Percentiles rank a stretch among this genome's conserved stretches.
Evolutionary conservation across 1,140 invertebrate species (phyloP).

Genomic region (Bathynomus jamesi): DNA sequence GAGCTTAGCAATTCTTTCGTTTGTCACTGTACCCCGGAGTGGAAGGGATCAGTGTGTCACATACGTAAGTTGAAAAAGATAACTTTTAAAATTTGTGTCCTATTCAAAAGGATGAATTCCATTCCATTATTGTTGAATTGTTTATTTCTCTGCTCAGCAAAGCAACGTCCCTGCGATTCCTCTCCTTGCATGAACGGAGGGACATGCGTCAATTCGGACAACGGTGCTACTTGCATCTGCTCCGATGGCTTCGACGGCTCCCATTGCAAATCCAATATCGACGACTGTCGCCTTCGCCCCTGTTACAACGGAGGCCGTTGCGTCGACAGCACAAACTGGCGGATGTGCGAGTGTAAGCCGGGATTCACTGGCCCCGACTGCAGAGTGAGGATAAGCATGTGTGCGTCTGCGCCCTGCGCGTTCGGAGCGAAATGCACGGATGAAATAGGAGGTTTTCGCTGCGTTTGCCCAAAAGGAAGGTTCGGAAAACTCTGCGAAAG

Average conservation of each 20-base stretch:
- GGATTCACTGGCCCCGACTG: constrained; percentile 60
- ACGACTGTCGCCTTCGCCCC: constrained; percentile 63
- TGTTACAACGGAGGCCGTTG: constrained; percentile 70
- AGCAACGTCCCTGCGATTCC: constrained; percentile 49
- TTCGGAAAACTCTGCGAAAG: constrained; percentile 65
- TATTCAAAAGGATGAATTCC: no score
- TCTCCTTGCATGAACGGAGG: constrained; percentile 78
- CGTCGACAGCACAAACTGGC: constrained; percentile 65
- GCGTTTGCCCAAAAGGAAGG: constrained; percentile 64
- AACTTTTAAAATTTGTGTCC: no score
- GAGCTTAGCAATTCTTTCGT: constrained; percentile 81
- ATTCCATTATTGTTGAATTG: no score
- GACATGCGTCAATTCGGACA: constrained; percentile 60
- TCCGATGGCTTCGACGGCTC: constrained; percentile 61
- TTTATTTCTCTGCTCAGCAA: no score
- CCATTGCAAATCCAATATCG: constrained; percentile 60
- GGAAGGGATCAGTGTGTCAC: constrained; percentile 75
- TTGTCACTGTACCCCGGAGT: constrained; percentile 67
- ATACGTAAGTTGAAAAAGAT: constrained; percentile 55
- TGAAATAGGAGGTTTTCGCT: constrained; percentile 47
- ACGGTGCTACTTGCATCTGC: constrained; percentile 75
- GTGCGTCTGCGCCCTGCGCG: constrained; percentile 75
- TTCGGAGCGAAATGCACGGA: constrained; percentile 55
- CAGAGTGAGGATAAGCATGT: constrained; percentile 40
- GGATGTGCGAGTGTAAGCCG: constrained; percentile 61